phyloP scores from a whole-genome alignment of 1,140 invertebrate genomes.

The Contarinia nasturtii region DNA sequence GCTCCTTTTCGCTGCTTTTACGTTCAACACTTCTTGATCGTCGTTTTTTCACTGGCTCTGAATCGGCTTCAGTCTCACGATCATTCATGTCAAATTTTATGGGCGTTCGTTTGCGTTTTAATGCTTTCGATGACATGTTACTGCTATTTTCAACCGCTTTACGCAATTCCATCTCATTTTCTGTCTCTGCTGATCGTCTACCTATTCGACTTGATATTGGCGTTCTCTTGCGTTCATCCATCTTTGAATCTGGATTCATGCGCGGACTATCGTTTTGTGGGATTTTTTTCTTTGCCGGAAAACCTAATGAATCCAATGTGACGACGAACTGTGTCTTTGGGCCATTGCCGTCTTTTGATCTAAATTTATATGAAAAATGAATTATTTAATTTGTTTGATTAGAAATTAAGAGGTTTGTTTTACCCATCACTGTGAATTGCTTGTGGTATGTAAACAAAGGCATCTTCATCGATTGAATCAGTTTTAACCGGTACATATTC shows the following conservation, averaged over 20 bases:
- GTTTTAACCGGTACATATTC: slow-evolving; percentile 20
- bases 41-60: slow-evolving; percentile 2
- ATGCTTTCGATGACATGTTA: background rate
- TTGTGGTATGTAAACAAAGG: slow-evolving; percentile 13
- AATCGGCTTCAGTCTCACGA: slow-evolving; percentile 5
- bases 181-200: slow-evolving; percentile 7
- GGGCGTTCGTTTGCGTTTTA: slow-evolving; percentile 14
- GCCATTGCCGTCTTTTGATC: too few species aligned
- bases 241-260: background rate
- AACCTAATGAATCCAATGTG: slow-evolving; percentile 22
- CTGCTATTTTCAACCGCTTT: background rate
- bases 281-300: too few species aligned
- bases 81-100: slow-evolving; percentile 12
- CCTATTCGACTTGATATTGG: background rate
- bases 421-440: slow-evolving; percentile 4
- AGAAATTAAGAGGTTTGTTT: slow-evolving; percentile 13
- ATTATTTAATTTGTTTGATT: too few species aligned
- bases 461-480: slow-evolving; percentile 11
- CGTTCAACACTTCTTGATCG: background rate
- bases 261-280: background rate
- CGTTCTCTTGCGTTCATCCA: background rate
- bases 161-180: slow-evolving; percentile 13
- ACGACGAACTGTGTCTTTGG: slow-evolving; percentile 33
- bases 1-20: slow-evolving; percentile 5
- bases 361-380: too few species aligned